A percentile compares a stretch with the other conserved stretches of the same genome.
Conservation (phyloP, 2,888 invertebrate genomes). For the Sminthurides aquaticus region DNA sequence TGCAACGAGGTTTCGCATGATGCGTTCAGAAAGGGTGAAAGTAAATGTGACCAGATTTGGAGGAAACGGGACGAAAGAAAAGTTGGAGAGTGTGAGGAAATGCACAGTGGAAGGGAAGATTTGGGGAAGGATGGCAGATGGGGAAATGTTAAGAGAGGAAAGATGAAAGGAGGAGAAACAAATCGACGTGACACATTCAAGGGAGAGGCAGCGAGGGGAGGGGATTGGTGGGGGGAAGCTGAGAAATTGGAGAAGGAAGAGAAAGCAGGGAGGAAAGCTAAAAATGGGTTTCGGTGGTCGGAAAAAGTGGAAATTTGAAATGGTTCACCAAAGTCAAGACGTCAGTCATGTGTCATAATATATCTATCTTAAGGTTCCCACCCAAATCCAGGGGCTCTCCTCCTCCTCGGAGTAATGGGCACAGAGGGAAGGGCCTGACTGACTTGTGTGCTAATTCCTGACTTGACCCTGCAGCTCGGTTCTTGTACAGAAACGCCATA, state of each 20-base stretch:
- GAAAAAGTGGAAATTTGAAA: not conserved
- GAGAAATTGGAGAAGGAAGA: not conserved
- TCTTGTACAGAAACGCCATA: too few relatives aligned
- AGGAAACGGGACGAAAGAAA: too few relatives aligned
- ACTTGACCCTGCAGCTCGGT: too few relatives aligned
- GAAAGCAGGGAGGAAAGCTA: not conserved
- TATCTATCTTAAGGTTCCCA: constrained; percentile 1
- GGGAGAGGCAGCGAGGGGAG: too few relatives aligned
- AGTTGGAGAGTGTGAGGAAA: too few relatives aligned
- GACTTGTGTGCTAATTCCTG: not conserved
- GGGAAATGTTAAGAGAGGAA: not conserved
- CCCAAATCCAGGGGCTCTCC: not conserved
- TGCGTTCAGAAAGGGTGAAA: too few relatives aligned
- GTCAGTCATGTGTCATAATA: constrained; percentile 3
- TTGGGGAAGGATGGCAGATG: too few relatives aligned
- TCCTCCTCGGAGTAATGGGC: too few relatives aligned
- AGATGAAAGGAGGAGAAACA: not conserved
- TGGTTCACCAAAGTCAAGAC: not conserved
- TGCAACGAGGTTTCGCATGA: too few relatives aligned
- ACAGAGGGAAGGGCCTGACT: too few relatives aligned
- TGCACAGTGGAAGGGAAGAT: too few relatives aligned
- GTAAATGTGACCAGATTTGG: too few relatives aligned
- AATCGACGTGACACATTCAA: not conserved
- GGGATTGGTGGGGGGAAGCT: not conserved
- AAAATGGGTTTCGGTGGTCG: not conserved